A percentile compares a stretch with the other conserved stretches of the same genome.
phyloP scores from a whole-genome alignment of 2,797 vertebrate genomes.

The Takifugu ocellatus region DNA sequence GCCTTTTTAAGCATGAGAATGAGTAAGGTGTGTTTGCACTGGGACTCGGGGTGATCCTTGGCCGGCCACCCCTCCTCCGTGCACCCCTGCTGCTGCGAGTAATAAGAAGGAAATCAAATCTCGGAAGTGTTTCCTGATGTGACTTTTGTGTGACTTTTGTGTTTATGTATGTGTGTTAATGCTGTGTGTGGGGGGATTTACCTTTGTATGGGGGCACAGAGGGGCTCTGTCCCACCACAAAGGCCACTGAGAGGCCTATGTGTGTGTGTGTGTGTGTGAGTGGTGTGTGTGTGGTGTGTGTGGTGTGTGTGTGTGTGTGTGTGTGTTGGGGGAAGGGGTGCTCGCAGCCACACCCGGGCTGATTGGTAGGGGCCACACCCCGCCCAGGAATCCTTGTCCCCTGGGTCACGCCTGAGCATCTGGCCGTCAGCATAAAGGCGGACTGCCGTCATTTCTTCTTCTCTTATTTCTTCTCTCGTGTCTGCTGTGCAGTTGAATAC shows the following conservation, averaged over 20 bases:
- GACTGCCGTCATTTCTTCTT: neutral
- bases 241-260: constrained; percentile 23
- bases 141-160: neutral
- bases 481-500: too few species aligned
- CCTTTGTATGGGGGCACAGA: constrained; percentile 66
- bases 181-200: constrained; percentile 32
- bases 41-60: too few species aligned
- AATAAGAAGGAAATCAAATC: neutral
- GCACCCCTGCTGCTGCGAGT: neutral
- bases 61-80: too few species aligned
- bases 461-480: too few species aligned
- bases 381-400: constrained; percentile 70
- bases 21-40: too few species aligned
- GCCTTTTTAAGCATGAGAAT: too few species aligned
- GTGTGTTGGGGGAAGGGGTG: constrained; percentile 30
- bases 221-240: constrained; percentile 65
- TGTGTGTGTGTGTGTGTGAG: constrained; percentile 2
- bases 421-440: neutral
- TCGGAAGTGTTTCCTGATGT: neutral
- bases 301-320: constrained; percentile 20
- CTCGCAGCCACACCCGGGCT: constrained; percentile 72
- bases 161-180: neutral
- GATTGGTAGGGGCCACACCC: constrained; percentile 75
- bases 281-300: too few species aligned
- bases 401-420: constrained; percentile 46